Evolutionary conservation across 2,888 invertebrate species (phyloP).

Genomic region (Priocnemis perturbator): DNA sequence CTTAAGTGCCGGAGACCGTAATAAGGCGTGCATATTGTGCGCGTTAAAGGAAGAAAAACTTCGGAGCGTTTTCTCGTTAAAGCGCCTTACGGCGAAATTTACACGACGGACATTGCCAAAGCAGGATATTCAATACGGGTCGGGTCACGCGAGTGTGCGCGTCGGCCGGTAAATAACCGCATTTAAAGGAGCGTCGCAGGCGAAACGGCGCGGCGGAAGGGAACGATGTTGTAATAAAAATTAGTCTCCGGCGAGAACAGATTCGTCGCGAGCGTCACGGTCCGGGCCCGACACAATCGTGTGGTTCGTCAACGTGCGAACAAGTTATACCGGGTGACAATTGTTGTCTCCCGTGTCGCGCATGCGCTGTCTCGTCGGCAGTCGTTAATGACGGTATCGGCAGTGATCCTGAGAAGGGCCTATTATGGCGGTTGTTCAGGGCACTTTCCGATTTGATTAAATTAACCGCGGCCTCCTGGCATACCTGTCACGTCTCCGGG

Average conservation of each 20-base stretch:
- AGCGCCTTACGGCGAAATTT: conserved; percentile 6
- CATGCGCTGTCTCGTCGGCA: neutral
- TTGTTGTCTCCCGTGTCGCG: too few species aligned
- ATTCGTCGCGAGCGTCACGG: too few species aligned
- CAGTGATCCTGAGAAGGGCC: conserved; percentile 1
- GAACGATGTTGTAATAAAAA: too few species aligned
- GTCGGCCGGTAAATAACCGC: neutral
- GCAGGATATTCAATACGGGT: neutral
- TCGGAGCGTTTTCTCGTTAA: conserved; percentile 1
- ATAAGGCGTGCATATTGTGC: conserved; percentile 4
- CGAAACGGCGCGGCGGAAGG: too few species aligned
- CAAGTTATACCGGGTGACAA: too few species aligned
- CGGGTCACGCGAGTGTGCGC: neutral
- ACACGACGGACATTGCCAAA: neutral
- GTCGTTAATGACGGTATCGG: neutral
- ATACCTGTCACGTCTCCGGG: conserved; percentile 11
- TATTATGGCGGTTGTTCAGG: neutral
- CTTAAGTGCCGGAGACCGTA: neutral
- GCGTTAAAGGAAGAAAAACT: neutral
- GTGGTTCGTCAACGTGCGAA: too few species aligned
- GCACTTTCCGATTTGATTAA: neutral
- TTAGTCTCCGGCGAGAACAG: too few species aligned
- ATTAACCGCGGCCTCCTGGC: neutral
- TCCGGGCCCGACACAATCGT: too few species aligned
- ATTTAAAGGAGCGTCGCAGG: neutral